These are phyloP conservation scores for Porites rus DNA, from an alignment of 92 coral and sea anemone species.

Conservation along the genomic window DNA sequence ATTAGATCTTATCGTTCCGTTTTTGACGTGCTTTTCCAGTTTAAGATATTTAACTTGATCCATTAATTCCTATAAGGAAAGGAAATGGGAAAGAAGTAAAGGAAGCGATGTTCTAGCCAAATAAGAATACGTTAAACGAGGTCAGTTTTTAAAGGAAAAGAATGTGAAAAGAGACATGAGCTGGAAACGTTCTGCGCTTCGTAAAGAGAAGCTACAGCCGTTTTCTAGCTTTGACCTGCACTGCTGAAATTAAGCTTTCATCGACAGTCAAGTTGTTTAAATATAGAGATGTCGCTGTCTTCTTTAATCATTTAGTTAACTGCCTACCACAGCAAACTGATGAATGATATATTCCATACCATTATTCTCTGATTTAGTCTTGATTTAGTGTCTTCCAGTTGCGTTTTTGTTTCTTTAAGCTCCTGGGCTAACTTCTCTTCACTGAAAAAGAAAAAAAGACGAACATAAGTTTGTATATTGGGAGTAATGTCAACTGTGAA, in stretches of 20 bases:
- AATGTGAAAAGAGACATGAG: too few species aligned
- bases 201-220: too few species aligned
- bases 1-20: slow-evolving; percentile 70
- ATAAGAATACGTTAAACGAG: not conserved
- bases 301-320: too few species aligned
- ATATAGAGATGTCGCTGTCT: too few species aligned
- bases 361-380: slow-evolving; percentile 86
- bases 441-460: slow-evolving; percentile 37
- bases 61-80: slow-evolving; percentile 75
- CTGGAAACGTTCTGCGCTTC: too few species aligned
- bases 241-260: too few species aligned
- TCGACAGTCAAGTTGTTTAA: too few species aligned
- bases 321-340: too few species aligned
- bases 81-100: not conserved
- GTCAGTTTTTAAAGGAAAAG: not conserved
- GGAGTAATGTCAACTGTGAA: too few species aligned
- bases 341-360: slow-evolving; percentile 40
- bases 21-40: slow-evolving; percentile 85
- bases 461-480: too few species aligned
- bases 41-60: slow-evolving; percentile 92
- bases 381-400: slow-evolving; percentile 75
- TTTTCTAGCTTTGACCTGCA: too few species aligned
- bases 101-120: not conserved
- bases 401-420: slow-evolving; percentile 77
- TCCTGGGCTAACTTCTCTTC: slow-evolving; percentile 79